A percentile compares a stretch with the other conserved stretches of the same genome.
phyloP scores from a whole-genome alignment of 2,113 vertebrate species.

The Oreocharis arfaki region DNA sequence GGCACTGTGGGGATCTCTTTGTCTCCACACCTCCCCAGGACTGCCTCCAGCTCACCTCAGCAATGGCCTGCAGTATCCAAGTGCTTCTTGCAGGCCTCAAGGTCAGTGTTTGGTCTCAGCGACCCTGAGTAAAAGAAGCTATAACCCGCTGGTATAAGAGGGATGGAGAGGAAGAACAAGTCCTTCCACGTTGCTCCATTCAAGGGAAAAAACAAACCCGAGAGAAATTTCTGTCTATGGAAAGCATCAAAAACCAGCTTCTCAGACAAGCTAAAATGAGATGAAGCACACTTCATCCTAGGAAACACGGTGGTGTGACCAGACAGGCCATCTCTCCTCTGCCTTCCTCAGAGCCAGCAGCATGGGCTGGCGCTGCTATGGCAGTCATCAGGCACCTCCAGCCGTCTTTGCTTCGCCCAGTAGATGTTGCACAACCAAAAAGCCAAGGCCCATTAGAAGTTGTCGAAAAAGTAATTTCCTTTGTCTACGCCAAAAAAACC shows the following conservation, averaged over 20 bases:
- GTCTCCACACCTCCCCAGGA: background rate
- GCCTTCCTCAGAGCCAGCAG: background rate
- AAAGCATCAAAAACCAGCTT: conserved; percentile 13
- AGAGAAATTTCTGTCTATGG: background rate
- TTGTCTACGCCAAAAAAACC: no score
- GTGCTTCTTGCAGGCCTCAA: conserved; percentile 53
- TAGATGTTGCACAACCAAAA: background rate
- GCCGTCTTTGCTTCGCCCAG: background rate
- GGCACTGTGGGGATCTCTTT: conserved; percentile 3
- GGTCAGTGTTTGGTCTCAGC: conserved; percentile 73
- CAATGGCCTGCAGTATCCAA: conserved; percentile 56
- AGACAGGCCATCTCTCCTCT: background rate
- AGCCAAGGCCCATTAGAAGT: conserved; percentile 15
- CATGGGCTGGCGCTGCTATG: conserved; percentile 39
- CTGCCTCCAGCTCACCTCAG: conserved; percentile 53
- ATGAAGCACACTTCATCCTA: background rate
- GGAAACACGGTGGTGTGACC: background rate
- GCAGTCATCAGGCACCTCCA: conserved; percentile 61
- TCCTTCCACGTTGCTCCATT: conserved; percentile 61
- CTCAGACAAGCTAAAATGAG: conserved; percentile 1
- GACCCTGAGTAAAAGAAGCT: conserved; percentile 64
- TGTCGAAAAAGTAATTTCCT: background rate
- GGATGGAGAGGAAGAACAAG: conserved; percentile 5
- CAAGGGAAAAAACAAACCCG: background rate
- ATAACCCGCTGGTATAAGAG: conserved; percentile 36